Evolutionary conservation across 2,797 vertebrate genomes (phyloP).

Genomic region (Helarctos malayanus): DNA sequence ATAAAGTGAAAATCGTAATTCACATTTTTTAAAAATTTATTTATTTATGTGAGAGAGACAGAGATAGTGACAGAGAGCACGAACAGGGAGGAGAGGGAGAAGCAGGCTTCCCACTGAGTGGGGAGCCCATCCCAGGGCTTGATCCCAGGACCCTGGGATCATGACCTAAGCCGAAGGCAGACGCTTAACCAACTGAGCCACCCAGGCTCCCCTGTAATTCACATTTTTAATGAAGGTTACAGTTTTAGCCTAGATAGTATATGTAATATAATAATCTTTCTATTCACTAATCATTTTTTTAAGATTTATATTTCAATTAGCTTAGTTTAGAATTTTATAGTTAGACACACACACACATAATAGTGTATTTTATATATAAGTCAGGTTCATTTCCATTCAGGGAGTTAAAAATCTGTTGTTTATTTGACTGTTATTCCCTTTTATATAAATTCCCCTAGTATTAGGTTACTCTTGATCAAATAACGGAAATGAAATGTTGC

Average conservation of each 20-base stretch:
- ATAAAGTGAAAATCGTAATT: slow-evolving; percentile 55
- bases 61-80: background rate
- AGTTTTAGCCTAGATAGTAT: slow-evolving; percentile 29
- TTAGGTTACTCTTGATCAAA: slow-evolving; percentile 78
- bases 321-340: slow-evolving; percentile 55
- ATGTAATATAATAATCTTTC: slow-evolving; percentile 20
- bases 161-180: background rate
- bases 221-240: slow-evolving; percentile 24
- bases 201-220: background rate
- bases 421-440: slow-evolving; percentile 69
- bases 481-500: slow-evolving; percentile 78
- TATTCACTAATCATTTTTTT: slow-evolving; percentile 8
- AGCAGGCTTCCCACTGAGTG: background rate
- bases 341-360: background rate
- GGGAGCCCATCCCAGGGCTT: background rate
- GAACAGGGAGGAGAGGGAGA: background rate
- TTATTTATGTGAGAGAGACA: background rate
- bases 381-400: slow-evolving; percentile 64
- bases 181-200: background rate
- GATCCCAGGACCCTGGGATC: background rate
- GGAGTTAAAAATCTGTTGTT: slow-evolving; percentile 62
- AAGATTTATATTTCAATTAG: slow-evolving; percentile 60
- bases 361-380: slow-evolving; percentile 13
- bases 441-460: slow-evolving; percentile 71
- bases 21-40: background rate